Conservation (phyloP, 2,797 vertebrate genomes). For the Pelobates cultripes region DNA sequence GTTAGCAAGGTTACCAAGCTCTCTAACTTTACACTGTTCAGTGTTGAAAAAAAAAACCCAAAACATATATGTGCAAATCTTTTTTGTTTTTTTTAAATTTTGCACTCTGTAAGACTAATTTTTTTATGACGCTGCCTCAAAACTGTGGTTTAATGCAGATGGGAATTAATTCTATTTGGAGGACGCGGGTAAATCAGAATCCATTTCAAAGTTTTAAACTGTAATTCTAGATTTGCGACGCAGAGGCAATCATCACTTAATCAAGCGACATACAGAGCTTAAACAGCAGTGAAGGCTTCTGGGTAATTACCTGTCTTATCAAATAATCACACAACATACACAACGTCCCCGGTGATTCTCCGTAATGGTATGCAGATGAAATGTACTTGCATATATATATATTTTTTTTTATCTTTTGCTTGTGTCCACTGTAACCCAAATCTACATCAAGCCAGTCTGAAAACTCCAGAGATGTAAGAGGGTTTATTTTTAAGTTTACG, state of each 20-base stretch:
- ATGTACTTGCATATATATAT: background rate
- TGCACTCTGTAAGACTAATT: background rate
- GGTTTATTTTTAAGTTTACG: no score
- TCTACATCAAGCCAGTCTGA: no score
- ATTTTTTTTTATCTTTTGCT: background rate
- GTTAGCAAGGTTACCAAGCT: no score
- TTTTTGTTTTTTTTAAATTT: no score
- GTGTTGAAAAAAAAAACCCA: no score
- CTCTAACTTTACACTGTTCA: no score
- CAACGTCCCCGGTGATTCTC: background rate
- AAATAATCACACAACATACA: background rate
- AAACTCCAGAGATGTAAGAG: no score
- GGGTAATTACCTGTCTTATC: constrained; percentile 5
- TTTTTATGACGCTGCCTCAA: background rate
- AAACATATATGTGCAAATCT: no score
- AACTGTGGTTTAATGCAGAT: background rate
- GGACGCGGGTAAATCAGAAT: background rate
- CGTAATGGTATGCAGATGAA: background rate
- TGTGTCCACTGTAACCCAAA: background rate
- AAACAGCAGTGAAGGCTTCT: background rate
- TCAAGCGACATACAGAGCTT: constrained; percentile 2
- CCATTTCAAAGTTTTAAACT: background rate
- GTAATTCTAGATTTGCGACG: background rate
- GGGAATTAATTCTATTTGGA: constrained; percentile 12
- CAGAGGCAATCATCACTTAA: constrained; percentile 1